Percentiles rank a stretch among this genome's conserved stretches.
phyloP scores from a whole-genome alignment of 2,888 invertebrate species.

The Darwinula stevensoni region DNA sequence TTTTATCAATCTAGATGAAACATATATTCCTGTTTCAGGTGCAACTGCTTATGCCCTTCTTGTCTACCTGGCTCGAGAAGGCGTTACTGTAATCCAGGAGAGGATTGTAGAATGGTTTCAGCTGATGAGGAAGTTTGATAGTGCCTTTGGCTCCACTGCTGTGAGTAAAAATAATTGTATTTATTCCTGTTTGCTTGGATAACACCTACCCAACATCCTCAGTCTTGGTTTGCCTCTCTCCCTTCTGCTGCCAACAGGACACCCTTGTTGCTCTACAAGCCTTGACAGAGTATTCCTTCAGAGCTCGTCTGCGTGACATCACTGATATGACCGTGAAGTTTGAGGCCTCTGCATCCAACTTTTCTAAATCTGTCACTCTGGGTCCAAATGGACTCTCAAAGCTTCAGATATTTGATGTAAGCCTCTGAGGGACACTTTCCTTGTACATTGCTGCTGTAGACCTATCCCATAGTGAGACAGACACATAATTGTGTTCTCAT shows the following conservation, averaged over 20 bases:
- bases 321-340: constrained; percentile 13
- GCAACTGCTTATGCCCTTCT: constrained; percentile 20
- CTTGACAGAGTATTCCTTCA: constrained; percentile 14
- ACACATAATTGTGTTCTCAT: constrained; percentile 6
- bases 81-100: constrained; percentile 11
- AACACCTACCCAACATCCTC: background rate
- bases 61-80: constrained; percentile 14
- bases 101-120: constrained; percentile 14
- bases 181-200: background rate
- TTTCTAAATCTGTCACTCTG: constrained; percentile 8
- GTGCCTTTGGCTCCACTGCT: constrained; percentile 13
- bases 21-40: constrained; percentile 16
- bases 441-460: too few relatives aligned
- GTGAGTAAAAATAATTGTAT: constrained; percentile 9
- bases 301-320: constrained; percentile 13
- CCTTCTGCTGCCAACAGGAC: too few relatives aligned
- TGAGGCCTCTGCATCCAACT: constrained; percentile 15
- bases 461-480: too few relatives aligned
- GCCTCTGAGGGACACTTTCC: too few relatives aligned
- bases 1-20: constrained; percentile 13
- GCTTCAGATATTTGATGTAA: too few relatives aligned
- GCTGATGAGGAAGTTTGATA: constrained; percentile 12
- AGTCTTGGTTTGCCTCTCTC: constrained; percentile 9
- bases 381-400: too few relatives aligned
- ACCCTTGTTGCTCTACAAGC: constrained; percentile 19